Percentiles rank a stretch among this genome's conserved stretches.
Evolutionary conservation across 2,888 invertebrate genomes (phyloP).

Genomic region (Limenitis camilla): DNA sequence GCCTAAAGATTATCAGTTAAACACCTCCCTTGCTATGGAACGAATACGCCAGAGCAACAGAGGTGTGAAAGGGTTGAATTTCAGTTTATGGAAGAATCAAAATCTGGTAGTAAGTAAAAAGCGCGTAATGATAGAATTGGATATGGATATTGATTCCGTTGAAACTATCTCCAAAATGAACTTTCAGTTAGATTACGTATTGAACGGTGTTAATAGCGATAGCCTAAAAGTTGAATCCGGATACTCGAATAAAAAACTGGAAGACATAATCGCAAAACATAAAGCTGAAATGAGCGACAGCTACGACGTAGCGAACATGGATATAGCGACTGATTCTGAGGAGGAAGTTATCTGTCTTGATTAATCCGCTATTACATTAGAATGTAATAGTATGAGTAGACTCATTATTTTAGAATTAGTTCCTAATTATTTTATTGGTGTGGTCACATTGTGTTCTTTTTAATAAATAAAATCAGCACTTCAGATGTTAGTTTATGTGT

Average conservation of each 20-base stretch:
- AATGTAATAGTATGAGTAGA: too few species aligned
- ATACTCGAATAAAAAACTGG: constrained; percentile 32
- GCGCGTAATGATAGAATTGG: constrained; percentile 29
- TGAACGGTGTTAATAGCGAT: constrained; percentile 23
- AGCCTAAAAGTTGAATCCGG: constrained; percentile 34
- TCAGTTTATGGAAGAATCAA: constrained; percentile 46
- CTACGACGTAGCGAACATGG: constrained; percentile 60
- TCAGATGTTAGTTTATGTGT: too few species aligned
- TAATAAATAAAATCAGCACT: too few species aligned
- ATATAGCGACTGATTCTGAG: constrained; percentile 44
- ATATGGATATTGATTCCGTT: constrained; percentile 53
- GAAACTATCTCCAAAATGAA: constrained; percentile 42
- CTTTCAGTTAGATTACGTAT: constrained; percentile 45
- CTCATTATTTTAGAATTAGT: too few species aligned
- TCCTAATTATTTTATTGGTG: too few species aligned
- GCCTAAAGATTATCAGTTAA: constrained; percentile 26
- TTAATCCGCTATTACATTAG: constrained; percentile 9
- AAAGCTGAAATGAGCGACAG: constrained; percentile 48
- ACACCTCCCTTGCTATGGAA: constrained; percentile 32
- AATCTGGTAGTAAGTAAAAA: constrained; percentile 7
- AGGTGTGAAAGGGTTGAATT: constrained; percentile 51
- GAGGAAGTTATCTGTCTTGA: constrained; percentile 34
- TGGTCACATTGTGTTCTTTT: too few species aligned
- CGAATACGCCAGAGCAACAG: constrained; percentile 46
- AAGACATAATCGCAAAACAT: constrained; percentile 38